Evolutionary conservation across 2,797 vertebrate species (phyloP), one percentile per base, ranked within the genome.

Genomic region (Garrulus glandarius): DNA sequence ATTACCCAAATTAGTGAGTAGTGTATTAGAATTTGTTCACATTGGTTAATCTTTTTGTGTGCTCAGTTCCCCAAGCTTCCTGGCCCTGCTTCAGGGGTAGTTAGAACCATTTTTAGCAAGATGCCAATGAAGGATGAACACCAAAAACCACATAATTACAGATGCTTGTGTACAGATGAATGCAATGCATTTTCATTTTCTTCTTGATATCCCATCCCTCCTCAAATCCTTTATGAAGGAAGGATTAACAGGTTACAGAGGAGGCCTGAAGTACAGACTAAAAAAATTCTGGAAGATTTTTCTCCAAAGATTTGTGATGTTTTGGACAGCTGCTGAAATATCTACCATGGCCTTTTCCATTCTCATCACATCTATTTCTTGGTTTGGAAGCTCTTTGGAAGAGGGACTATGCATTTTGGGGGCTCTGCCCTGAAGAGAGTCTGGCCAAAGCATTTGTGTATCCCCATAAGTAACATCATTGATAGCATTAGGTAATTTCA

Each of bases 21-120:
- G 9, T n/a, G 5, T 37, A 24, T 30, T n/a, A 53, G 41, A 89
- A 77, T 57, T 80, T 80, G 5, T 36, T 77, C 5, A 0, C 26
- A 46, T 41, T 49, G 10, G 27, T 82, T 67, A 71, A 64, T 64
- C 6, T 53, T 79, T 77, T 82, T 46, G 15, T 37, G 13, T 77
- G 9, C 6, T 75, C 77, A 46, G 0, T 22, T 67, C 12, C 9
- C 49, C 27, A 46, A 3, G 6, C 6, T 72, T 91, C 49, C 9
- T 41, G 34, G 63, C 12, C 12, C 14, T 10, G 6, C 9, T 60
- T 82, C 12, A 43, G 39, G 32, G 21, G 69, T 22, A 84, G 23
- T 29, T 72, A 75, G n/a, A 81, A 61, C 4, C 36, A 64, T 30
- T 85, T 87, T 85, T 74, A 96, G 32, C 8, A 56, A 77, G 70